Base-by-base conservation (phyloP, 2,113 vertebrate species). In the Monopterus albus region DNA sequence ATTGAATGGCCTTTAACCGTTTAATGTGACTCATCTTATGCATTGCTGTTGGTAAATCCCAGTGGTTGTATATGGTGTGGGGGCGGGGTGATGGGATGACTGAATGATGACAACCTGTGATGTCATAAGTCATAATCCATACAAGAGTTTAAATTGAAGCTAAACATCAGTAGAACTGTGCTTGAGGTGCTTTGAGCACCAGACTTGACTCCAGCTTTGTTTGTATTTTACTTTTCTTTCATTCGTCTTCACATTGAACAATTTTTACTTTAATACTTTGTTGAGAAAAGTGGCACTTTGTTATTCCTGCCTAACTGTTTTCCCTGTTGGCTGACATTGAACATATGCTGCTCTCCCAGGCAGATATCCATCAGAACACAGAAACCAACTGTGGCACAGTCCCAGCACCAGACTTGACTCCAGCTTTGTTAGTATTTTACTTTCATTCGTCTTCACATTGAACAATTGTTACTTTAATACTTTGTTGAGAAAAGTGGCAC, bases 1-100 rank as follows among this genome's bases (percentile, higher is more conserved):
- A 33, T 11, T 13, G 0, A 53, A 47, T 52, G 52, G 8, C 61
- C 31, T 66, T 23, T 31, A 12, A 5, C 1, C 7, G 0, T 10
- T 6, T 12, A 33, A 15, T 8, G 31, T 87, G 82, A 87, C 39
- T 85, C 82, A 85, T 3, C 14, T 13, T 1, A 3, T 8, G 21
- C 23, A 4, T 4, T 17, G 12, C 10, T 35, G 6, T 6, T 23
- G 7, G 43, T 72, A 72, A 64, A 64, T 1, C 23, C 14, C 26
- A 0, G 38, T 5, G 25, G 33, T 58, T 73, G 63, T 31, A 43
- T 42, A 1, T 29, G 20, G 7, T 6, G 6, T 5, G 58, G 56
- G 57, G 47, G 61, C 2, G 56, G 51, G 18, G 35, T 26, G 10
- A 38, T 2, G 56, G 51, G 18, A 39, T 26, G 10, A 38, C 18